Evolutionary conservation across 2,113 vertebrate species (phyloP), one percentile per base, ranked within the genome.

Genomic region (Labeo rohita): DNA sequence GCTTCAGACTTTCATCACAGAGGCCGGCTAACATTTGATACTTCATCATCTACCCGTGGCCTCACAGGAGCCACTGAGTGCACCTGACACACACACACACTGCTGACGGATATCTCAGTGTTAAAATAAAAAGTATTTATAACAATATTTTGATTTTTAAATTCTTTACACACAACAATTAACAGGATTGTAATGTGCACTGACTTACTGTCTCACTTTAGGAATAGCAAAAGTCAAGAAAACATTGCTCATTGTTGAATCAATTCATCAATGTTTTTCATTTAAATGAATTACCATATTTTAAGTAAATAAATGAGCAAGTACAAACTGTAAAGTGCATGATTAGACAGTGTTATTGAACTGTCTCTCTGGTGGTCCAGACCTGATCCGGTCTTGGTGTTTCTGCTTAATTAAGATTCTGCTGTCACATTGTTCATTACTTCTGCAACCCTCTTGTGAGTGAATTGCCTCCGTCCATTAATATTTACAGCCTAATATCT

Each of bases 1-100:
- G 93, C 93, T 95, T 89, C 91, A 92, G 91, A 84, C 92, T 94
- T 93, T 94, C 93, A 94, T 94, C 93, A 94, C 92, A 93, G 85
- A 82, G 61, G 79, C 68, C 70, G 34, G 47, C 78, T 83, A 86
- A 63, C 79, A 75, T 82, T 74, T 76, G 54, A 86, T 86, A 74
- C 54, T 70, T 73, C 68, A 74, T 49, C 85, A 75, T 47, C 50
- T 39, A 63, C 11, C 77, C 52, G 9, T 21, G 66, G 66, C n/a
- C 85, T 86, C 79, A 65, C 85, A 75, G 56, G 70, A 63, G 50
- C 52, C 63, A 52, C 80, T 13, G 43, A 82, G 28, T 54, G 13
- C 47, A 80, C 66, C 47, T 80, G 65, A 56, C 7, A 74, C 50
- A 70, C 18, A 74, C 36, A 34, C 39, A 74, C 36, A 36, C 39